These are phyloP conservation scores for Rhamphomyia laevipes DNA, from an alignment of 2,888 invertebrate species.

Conservation along the genomic window DNA sequence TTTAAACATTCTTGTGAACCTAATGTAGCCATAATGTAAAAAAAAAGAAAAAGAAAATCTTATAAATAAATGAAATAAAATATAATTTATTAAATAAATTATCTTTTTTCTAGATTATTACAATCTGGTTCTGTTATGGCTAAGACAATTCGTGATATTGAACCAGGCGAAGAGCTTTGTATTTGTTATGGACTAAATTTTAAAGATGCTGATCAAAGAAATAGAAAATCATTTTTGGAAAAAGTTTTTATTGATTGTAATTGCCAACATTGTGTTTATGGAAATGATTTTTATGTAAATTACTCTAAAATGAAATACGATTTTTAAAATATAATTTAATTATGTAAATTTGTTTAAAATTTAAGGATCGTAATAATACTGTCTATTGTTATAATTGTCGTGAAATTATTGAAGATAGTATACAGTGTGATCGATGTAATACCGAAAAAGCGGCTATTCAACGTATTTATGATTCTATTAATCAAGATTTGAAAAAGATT, in stretches of 20 bases:
- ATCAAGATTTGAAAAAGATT: too few species aligned
- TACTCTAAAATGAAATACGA: too few species aligned
- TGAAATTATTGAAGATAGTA: background rate
- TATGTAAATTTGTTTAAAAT: background rate
- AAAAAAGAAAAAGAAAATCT: background rate
- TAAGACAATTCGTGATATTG: constrained; percentile 14
- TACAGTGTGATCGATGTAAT: too few species aligned
- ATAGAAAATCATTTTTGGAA: too few species aligned
- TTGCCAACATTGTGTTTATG: background rate
- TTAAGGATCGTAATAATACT: background rate
- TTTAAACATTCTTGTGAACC: constrained; percentile 8
- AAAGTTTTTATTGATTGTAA: background rate
- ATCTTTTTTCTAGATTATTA: constrained; percentile 11
- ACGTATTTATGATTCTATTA: too few species aligned
- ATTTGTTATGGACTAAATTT: constrained; percentile 16
- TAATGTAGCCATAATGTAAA: constrained; percentile 5
- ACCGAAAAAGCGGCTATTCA: too few species aligned
- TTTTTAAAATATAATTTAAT: background rate
- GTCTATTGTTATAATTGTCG: background rate
- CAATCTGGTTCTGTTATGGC: constrained; percentile 16
- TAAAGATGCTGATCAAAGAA: background rate
- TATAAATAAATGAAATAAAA: background rate
- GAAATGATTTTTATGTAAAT: background rate
- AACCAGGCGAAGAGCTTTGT: constrained; percentile 15
- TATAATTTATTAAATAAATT: too few species aligned